A percentile compares a stretch with the other conserved stretches of the same genome.
phyloP scores from a whole-genome alignment of 2,113 vertebrate species.

The Clarias batrachus region DNA sequence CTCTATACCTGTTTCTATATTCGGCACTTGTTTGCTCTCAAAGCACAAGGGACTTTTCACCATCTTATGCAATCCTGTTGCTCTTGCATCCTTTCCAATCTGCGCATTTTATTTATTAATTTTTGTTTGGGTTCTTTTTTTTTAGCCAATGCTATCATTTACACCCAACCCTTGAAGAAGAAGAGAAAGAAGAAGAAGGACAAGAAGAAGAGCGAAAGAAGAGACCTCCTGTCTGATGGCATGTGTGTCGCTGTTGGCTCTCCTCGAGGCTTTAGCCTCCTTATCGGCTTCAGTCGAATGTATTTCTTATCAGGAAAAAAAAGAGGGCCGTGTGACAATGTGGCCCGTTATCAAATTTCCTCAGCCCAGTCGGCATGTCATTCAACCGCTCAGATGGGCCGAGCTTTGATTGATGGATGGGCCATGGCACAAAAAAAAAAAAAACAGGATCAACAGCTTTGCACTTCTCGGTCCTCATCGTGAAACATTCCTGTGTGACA shows the following conservation, averaged over 20 bases:
- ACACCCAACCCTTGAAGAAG: slow-evolving; percentile 79
- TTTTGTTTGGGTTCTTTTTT: neutral
- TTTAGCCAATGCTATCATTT: slow-evolving; percentile 83
- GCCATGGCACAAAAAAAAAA: slow-evolving; percentile 90
- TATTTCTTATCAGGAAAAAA: slow-evolving; percentile 91
- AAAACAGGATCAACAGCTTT: slow-evolving; percentile 96
- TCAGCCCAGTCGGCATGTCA: slow-evolving; percentile 97
- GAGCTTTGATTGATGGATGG: slow-evolving; percentile 97
- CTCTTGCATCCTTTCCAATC: slow-evolving; percentile 64
- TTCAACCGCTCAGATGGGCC: slow-evolving; percentile 83
- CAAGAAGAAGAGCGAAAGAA: slow-evolving; percentile 46
- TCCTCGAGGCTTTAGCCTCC: slow-evolving; percentile 87
- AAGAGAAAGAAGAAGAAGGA: slow-evolving; percentile 70
- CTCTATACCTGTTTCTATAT: slow-evolving; percentile 40
- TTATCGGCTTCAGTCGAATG: slow-evolving; percentile 99
- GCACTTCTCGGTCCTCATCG: slow-evolving; percentile 83
- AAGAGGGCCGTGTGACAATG: slow-evolving; percentile 87
- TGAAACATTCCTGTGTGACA: slow-evolving; percentile 93
- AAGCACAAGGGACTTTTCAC: slow-evolving; percentile 43
- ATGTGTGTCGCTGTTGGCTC: slow-evolving; percentile 75
- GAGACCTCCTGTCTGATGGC: slow-evolving; percentile 68
- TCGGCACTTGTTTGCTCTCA: slow-evolving; percentile 57
- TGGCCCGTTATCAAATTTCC: slow-evolving; percentile 95
- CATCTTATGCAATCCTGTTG: slow-evolving; percentile 70
- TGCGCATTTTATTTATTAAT: slow-evolving; percentile 74